Evolutionary conservation across 2,797 vertebrate species (phyloP).

Genomic region (Notamacropus eugenii): DNA sequence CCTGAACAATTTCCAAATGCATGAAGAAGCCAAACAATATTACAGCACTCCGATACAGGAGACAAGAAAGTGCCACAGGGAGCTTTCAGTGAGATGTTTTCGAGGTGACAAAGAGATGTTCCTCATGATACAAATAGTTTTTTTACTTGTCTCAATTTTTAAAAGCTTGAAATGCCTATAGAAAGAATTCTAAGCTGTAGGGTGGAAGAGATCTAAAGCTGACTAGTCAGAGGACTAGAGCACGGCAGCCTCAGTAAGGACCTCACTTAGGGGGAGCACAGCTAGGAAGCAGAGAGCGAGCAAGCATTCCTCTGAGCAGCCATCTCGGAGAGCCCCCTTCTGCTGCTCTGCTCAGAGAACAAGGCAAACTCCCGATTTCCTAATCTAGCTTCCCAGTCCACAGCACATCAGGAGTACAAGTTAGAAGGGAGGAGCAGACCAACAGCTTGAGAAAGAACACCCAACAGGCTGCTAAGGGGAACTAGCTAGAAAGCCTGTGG

Average conservation of each 20-base stretch:
- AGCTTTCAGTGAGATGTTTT: slow-evolving; percentile 33
- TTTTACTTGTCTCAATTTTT: background rate
- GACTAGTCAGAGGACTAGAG: background rate
- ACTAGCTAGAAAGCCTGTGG: background rate
- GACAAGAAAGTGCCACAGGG: slow-evolving; percentile 12
- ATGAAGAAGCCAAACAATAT: slow-evolving; percentile 25
- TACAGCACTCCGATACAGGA: slow-evolving; percentile 20
- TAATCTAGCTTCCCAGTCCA: background rate
- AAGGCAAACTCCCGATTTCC: background rate
- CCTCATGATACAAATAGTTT: slow-evolving; percentile 9
- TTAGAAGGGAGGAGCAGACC: background rate
- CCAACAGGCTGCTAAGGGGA: background rate
- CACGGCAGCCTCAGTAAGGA: background rate
- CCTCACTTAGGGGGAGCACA: slow-evolving; percentile 26
- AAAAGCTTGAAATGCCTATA: background rate
- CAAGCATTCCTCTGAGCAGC: background rate
- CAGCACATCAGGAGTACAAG: slow-evolving; percentile 1
- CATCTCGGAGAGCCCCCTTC: background rate
- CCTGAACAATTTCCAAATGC: slow-evolving; percentile 14
- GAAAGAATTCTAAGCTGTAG: background rate
- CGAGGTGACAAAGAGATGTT: slow-evolving; percentile 35
- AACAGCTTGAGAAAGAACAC: background rate
- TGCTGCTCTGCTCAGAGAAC: background rate
- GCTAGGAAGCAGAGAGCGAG: background rate
- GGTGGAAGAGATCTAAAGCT: background rate